Base-by-base conservation (phyloP, 2,113 vertebrate species). In the Nothoprocta pentlandii region DNA sequence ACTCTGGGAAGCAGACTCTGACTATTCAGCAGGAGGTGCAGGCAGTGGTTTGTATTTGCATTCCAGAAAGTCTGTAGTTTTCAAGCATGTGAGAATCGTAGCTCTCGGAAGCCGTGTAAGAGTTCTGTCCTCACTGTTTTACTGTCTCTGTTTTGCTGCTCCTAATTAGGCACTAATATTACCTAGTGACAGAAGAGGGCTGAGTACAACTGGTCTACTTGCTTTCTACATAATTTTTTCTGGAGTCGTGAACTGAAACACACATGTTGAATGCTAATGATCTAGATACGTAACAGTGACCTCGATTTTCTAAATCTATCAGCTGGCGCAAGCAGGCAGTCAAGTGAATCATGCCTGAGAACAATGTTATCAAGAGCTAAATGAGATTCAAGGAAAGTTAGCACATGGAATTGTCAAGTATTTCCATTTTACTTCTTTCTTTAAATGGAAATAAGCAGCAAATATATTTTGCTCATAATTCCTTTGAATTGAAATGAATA, bases 81-180 rank as follows among this genome's bases (percentile, higher is more conserved):
- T 79, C 78, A 88, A 94, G 34, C 39, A 26, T 61, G 10, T 75
- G 58, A 81, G 69, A 78, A 68, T 39, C 26, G 23, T 51, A 81
- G 39, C 13, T 96, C 61, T 90, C 42, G 54, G 49, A 80, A 88
- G 11, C 23, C 32, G 21, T 70, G 26, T 75, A 73, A 88, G 64
- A 95, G 32, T 71, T 85, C n/a, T 5, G 2, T 64, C 68, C 80
- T 95, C 13, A 68, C 12, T 44, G 71, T 90, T 94, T 71, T 68
- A 25, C 49, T 77, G 26, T 42, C 19, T 19, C 15, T 92, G 10
- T 4, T 94, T 87, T 42, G 63, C 4, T 85, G 86, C 41, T 36
- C 28, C 32, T 88, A 81, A 90, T 91, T 92, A 94, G 94, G 39
- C 53, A 11, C 19, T 77, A 81, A 41, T 86, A 90, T 75, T 92